Base-by-base conservation (phyloP, 2,113 vertebrate species). In the Leucosticte australis region DNA sequence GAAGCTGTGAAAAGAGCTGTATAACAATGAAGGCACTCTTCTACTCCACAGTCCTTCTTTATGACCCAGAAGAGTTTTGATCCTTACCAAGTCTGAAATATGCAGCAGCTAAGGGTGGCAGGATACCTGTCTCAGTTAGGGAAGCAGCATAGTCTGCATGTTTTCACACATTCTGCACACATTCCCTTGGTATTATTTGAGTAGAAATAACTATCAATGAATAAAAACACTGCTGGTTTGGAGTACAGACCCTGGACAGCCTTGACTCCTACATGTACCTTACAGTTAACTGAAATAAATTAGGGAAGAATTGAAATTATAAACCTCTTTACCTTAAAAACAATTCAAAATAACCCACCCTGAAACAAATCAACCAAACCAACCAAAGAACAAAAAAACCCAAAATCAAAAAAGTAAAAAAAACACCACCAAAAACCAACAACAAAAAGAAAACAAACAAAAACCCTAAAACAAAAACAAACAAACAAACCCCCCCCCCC, bases 361-460 rank as follows among this genome's bases (percentile, higher is more conserved):
- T 21, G 15, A 55, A 55, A 37, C 16, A 77, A 44, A 46, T 27
- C 16, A 33, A 31, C 2, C 1, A 35, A 35, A 35, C 2, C 11
- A 15, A 12, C 1, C 12, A 14, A 23, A 4, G 13, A 13, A 20
- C 7, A 10, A 11, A 33, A 37, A 60, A 60, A 4, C 15, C 6
- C 5, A n/a, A 42, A 22, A 3, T 3, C 18, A 2, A 31, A 55
- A 31, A 53, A 70, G 2, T 3, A 33, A 23, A 26, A 59, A 9
- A 2, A 64, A 19, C n/a, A n/a, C n/a, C n/a, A n/a, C n/a, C n/a
- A 28, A 18, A 30, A 31, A 31, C 52, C 28, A 53, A 16, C 19
- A n/a, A 30, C 1, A n/a, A n/a, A n/a, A 16, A n/a, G 30, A n/a
- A 16, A 19, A 1, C 8, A 10, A 21, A 4, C 7, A 24, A 33